A percentile compares a stretch with the other conserved stretches of the same genome.
These are phyloP conservation scores for Rapana venosa DNA, from an alignment of 2,888 invertebrate species.

Conservation along the genomic window DNA sequence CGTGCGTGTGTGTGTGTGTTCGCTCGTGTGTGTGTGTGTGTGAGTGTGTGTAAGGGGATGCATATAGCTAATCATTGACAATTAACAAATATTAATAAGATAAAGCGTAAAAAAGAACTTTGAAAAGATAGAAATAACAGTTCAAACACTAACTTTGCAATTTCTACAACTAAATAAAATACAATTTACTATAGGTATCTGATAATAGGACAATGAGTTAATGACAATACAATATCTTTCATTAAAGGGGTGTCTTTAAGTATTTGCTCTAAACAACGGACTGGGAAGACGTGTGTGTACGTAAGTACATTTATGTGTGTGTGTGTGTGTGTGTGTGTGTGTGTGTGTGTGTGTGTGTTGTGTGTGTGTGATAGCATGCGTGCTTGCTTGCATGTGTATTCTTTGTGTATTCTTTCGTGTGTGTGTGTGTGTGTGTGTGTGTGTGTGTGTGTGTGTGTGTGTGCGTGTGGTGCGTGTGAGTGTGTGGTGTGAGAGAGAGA, in stretches of 20 bases:
- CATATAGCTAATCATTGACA: too few species aligned
- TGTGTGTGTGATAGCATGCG: too few species aligned
- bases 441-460: constrained; percentile 1
- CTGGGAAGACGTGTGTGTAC: not conserved
- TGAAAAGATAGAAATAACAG: too few species aligned
- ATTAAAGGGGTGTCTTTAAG: not conserved
- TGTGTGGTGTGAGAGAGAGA: too few species aligned
- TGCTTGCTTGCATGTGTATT: not conserved
- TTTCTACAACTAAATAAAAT: too few species aligned
- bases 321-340: not conserved
- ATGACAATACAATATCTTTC: too few species aligned
- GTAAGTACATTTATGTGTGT: not conserved
- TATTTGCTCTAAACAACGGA: not conserved
- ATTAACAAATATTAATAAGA: too few species aligned
- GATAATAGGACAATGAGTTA: too few species aligned
- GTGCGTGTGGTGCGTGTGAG: not conserved
- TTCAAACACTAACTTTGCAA: too few species aligned
- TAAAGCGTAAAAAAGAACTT: too few species aligned
- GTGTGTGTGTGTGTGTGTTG: not conserved
- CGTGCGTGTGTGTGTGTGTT: too few species aligned
- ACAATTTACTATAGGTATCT: too few species aligned
- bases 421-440: not conserved
- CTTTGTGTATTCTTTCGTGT: not conserved
- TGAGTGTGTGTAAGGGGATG: not conserved
- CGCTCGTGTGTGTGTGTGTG: constrained; percentile 21